Conservation (phyloP, 2,113 vertebrate genomes). For the Oryzias woworae region DNA sequence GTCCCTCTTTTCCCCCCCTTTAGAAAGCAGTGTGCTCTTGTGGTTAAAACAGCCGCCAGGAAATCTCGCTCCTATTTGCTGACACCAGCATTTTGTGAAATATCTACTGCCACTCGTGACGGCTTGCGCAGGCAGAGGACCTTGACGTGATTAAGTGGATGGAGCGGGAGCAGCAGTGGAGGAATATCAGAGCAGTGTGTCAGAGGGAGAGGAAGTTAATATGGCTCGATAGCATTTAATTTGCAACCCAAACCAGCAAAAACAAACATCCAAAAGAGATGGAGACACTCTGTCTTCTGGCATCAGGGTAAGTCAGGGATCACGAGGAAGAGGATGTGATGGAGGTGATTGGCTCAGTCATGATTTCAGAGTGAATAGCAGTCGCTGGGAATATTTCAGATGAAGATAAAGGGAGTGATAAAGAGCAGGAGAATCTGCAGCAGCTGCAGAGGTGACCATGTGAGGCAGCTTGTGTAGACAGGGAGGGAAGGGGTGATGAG, state of each 20-base stretch:
- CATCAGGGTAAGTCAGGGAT: constrained; percentile 22
- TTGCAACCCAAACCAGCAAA: constrained; percentile 20
- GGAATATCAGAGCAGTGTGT: constrained; percentile 43
- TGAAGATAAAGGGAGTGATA: constrained; percentile 28
- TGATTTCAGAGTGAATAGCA: constrained; percentile 45
- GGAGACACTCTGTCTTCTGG: constrained; percentile 16
- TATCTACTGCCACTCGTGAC: constrained; percentile 60
- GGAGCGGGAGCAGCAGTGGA: constrained; percentile 38
- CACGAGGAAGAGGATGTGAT: constrained; percentile 8
- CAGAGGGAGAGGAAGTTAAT: constrained; percentile 39
- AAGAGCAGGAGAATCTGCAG: constrained; percentile 1
- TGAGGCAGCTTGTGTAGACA: constrained; percentile 31
- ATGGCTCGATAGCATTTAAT: constrained; percentile 44
- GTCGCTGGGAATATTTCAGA: constrained; percentile 39
- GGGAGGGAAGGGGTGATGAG: constrained; percentile 51
- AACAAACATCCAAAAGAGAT: constrained; percentile 11
- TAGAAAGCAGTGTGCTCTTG: constrained; percentile 22
- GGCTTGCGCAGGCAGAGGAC: constrained; percentile 43
- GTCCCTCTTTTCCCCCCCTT: constrained; percentile 24
- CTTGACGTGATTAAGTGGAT: constrained; percentile 70
- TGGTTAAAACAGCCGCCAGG: constrained; percentile 28
- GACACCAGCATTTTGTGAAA: constrained; percentile 67
- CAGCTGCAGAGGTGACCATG: constrained; percentile 28
- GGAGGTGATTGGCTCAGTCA: constrained; percentile 13
- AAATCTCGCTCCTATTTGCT: constrained; percentile 59